Conservation (phyloP, 2,797 vertebrate genomes). For the Iguana delicatissima region DNA sequence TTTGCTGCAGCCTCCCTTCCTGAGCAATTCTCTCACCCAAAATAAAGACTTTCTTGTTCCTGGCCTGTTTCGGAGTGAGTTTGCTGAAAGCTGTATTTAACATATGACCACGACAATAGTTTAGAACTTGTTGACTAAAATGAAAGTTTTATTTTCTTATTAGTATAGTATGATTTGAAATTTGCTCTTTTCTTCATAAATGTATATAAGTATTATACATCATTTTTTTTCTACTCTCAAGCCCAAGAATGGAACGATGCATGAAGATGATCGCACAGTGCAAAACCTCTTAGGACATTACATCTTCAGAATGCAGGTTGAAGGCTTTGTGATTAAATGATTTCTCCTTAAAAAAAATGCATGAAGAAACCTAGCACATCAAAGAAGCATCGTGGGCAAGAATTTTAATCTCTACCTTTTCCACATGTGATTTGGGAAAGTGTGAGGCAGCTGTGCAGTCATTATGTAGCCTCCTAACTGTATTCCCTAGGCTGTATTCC, state of each 20-base stretch:
- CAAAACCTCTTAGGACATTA: not conserved
- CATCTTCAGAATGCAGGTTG: not conserved
- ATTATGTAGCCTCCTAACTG: not conserved
- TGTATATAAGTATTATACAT: not conserved
- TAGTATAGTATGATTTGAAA: slow-evolving; percentile 7
- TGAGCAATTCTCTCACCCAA: not conserved
- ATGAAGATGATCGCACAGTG: not conserved
- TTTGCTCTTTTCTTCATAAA: not conserved
- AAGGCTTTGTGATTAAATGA: not conserved
- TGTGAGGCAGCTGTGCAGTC: not conserved
- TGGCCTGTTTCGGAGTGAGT: not conserved
- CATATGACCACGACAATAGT: not conserved
- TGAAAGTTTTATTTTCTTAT: slow-evolving; percentile 30
- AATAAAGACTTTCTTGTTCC: not conserved
- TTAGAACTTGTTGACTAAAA: not conserved
- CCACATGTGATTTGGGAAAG: not conserved
- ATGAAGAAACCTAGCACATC: not conserved
- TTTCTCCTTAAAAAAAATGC: not conserved
- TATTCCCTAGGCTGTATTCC: not conserved
- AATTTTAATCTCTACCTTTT: not conserved
- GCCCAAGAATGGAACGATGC: not conserved
- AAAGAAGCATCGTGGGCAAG: not conserved
- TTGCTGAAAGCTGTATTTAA: slow-evolving; percentile 9
- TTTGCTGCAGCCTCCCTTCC: not conserved
- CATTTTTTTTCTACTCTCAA: not conserved